Conservation (phyloP, 2,888 invertebrate species). For the Pristionchus fissidentatus region DNA sequence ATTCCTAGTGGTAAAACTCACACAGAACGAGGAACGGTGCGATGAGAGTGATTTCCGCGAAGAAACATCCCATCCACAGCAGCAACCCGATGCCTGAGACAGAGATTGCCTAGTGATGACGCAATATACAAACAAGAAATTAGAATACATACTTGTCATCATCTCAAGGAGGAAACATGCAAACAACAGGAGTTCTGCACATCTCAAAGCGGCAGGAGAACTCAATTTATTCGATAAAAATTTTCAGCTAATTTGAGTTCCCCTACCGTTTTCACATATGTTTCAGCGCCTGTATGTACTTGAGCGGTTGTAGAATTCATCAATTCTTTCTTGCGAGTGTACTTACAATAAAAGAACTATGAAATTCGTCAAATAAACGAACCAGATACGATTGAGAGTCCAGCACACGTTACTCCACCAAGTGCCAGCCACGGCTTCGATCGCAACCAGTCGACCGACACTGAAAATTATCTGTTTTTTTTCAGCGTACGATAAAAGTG, state of each 20-base stretch:
- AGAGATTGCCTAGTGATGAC: slow-evolving; percentile 15
- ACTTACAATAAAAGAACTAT: background rate
- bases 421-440: slow-evolving; percentile 90
- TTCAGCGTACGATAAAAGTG: too few species aligned
- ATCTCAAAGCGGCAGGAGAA: too few species aligned
- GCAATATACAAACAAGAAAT: background rate
- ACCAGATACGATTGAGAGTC: slow-evolving; percentile 85
- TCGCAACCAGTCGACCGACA: slow-evolving; percentile 72
- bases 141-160: background rate
- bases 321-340: background rate
- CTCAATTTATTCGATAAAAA: background rate
- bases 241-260: background rate
- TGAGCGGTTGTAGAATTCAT: background rate
- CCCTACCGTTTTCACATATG: background rate
- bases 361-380: background rate
- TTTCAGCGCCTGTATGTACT: background rate
- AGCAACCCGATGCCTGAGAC: slow-evolving; percentile 89
- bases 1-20: slow-evolving; percentile 55
- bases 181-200: background rate
- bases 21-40: slow-evolving; percentile 88
- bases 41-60: slow-evolving; percentile 93
- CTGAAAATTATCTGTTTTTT: slow-evolving; percentile 50
- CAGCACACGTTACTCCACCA: slow-evolving; percentile 90
- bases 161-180: background rate
- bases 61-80: slow-evolving; percentile 90